Base-by-base conservation (phyloP, 2,113 vertebrate species). In the Tragelaphus imberbis region DNA sequence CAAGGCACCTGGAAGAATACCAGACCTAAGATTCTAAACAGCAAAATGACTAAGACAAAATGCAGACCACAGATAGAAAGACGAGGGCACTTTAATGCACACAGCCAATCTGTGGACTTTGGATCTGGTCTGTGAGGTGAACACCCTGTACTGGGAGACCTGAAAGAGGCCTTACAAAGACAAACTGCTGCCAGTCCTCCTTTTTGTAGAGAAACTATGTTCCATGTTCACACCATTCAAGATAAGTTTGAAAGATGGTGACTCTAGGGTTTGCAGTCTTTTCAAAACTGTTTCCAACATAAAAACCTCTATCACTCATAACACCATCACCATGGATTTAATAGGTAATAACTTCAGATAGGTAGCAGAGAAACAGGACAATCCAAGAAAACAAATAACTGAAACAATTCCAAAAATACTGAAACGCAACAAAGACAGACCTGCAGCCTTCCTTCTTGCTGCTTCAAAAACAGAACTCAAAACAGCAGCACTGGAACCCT, bases 361-460 rank as follows among this genome's bases (percentile, higher is more conserved):
- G n/a, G 88, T 2, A n/a, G 28, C 33, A 87, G 14, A 94, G 47
- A 93, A 95, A 79, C 17, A 87, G 25, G n/a, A 82, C 28, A 95
- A 92, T 47, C 25, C 14, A 89, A 68, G 90, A 59, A 94, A 53
- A 59, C 13, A 58, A 68, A 58, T 8, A 63, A 86, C 68, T 77
- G 51, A 92, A 95, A 92, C 30, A 93, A 94, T 44, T 88, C n/a
- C 68, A 55, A 91, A 95, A 91, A 36, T 61, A 40, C 11, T 87
- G 23, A 94, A 85, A 23, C 15, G 30, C 25, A 84, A 87, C 51
- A 77, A 56, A 36, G 61, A 85, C 59, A 91, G 68, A 61, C 44
- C 87, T 61, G 27, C 2, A 8, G 84, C n/a, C 71, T 44, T 90
- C 68, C 51, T 86, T 92, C 53, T 85, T 19, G 14, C 23, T 44